Base-by-base conservation (phyloP, 1,140 invertebrate genomes). In the Asbolus verrucosus region DNA sequence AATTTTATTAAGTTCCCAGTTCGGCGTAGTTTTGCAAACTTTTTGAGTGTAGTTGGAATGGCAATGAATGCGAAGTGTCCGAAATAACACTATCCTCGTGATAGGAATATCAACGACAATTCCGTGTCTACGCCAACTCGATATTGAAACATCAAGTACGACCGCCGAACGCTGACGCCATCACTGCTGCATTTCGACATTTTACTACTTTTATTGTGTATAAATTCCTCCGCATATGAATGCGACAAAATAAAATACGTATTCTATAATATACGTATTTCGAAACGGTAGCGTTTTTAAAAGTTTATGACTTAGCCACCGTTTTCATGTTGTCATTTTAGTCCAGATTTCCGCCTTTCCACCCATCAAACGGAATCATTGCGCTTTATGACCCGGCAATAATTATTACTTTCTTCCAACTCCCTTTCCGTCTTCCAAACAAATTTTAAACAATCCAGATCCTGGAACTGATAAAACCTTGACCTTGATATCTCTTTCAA, bases 41-140 rank as follows among this genome's bases (percentile, higher is more conserved):
- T 71, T 71, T 66, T 59, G 69, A 70, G 69, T 70, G 61, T 61
- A 50, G 24, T 54, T 59, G 36, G 61, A 54, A 41, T 38, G 69
- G 62, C 61, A 65, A 66, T 65, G 69, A 59, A 63, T 63, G 66
- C 43, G 69, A 71, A 71, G 69, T 71, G 69, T 71, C 69, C 69
- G 69, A 71, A 71, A 70, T 70, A 70, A 66, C 69, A 59, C 61
- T 66, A 65, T 59, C 33, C 18, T 16, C 69, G 69, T 71, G 69
- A 71, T 71, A 67, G 30, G 69, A 71, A 71, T 71, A 66, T 65
- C 62, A 71, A 71, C 65, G 66, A 71, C 39, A 39, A 39, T 43
- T 65, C 33, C 39, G 39, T 62, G 46, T 54, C 46, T 54, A 54
- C 66, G 33, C 59, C 38, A 70, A 63, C 60, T 61, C 19, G 43